These are phyloP conservation scores for Drosophila cognata DNA, from an alignment of 2,888 invertebrate species.

Conservation along the genomic window DNA sequence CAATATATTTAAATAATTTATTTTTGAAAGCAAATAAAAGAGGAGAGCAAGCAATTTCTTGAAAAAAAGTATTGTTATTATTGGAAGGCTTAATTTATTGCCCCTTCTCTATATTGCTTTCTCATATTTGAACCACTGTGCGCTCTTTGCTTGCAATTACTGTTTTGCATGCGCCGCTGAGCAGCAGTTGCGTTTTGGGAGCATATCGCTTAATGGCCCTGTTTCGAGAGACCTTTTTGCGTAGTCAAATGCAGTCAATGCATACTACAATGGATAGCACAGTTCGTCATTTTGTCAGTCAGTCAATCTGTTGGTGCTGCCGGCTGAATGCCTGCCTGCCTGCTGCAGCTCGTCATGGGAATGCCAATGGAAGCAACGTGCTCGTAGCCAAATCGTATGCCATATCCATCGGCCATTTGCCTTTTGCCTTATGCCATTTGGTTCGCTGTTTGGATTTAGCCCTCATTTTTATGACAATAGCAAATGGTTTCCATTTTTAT, in stretches of 20 bases:
- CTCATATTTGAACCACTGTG: conserved; percentile 36
- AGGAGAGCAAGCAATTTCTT: background rate
- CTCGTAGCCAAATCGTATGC: conserved; percentile 1
- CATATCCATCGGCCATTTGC: conserved; percentile 9
- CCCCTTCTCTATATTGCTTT: background rate
- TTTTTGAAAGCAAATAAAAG: background rate
- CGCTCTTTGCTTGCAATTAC: conserved; percentile 6
- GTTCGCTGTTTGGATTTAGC: conserved; percentile 4
- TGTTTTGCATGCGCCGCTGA: conserved; percentile 64
- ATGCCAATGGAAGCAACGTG: conserved; percentile 33
- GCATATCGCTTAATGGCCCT: conserved; percentile 64
- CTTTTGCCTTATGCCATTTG: conserved; percentile 23
- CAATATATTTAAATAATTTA: too few relatives aligned
- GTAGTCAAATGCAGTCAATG: conserved; percentile 9
- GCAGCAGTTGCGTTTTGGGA: conserved; percentile 44
- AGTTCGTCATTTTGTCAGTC: conserved; percentile 20
- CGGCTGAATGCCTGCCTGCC: conserved; percentile 1
- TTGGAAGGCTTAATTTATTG: background rate
- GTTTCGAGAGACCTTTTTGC: conserved; percentile 45
- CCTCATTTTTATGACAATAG: conserved; percentile 31
- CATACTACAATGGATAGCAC: background rate
- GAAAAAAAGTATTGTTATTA: background rate
- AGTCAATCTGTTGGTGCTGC: conserved; percentile 19
- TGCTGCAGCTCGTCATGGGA: conserved; percentile 34
- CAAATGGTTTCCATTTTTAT: conserved; percentile 22